These are phyloP conservation scores for Cervus canadensis DNA, from an alignment of 2,113 vertebrate species.

Conservation along the genomic window DNA sequence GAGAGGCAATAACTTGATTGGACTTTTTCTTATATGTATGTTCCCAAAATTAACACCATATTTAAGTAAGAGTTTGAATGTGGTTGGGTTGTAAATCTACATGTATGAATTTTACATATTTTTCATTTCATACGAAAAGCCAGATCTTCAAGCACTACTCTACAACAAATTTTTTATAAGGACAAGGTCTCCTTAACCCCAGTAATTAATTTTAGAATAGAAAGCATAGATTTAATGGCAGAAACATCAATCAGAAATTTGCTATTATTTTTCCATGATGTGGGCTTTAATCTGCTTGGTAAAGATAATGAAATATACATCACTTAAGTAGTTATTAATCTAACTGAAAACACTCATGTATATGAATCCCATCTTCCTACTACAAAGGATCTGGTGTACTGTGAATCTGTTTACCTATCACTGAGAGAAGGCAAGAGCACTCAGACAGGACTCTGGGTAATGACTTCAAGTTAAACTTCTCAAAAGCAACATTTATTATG, in stretches of 20 bases:
- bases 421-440: slow-evolving; percentile 10
- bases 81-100: background rate
- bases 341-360: background rate
- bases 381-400: background rate
- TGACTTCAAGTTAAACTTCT: slow-evolving; percentile 40
- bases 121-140: background rate
- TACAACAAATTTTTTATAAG: background rate
- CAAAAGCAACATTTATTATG: slow-evolving; percentile 35
- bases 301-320: slow-evolving; percentile 4
- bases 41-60: background rate
- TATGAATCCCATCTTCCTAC: background rate
- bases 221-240: background rate
- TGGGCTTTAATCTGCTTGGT: slow-evolving; percentile 13
- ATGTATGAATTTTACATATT: background rate
- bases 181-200: background rate
- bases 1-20: slow-evolving; percentile 12
- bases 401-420: slow-evolving; percentile 9
- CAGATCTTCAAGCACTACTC: background rate
- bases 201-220: slow-evolving; percentile 26
- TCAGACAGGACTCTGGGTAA: background rate
- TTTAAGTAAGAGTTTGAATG: slow-evolving; percentile 18
- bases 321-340: background rate
- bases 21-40: background rate
- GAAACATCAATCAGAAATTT: slow-evolving; percentile 14
- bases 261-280: slow-evolving; percentile 36